Base-by-base conservation (phyloP, 2,113 vertebrate species). In the Pluvialis apricaria region DNA sequence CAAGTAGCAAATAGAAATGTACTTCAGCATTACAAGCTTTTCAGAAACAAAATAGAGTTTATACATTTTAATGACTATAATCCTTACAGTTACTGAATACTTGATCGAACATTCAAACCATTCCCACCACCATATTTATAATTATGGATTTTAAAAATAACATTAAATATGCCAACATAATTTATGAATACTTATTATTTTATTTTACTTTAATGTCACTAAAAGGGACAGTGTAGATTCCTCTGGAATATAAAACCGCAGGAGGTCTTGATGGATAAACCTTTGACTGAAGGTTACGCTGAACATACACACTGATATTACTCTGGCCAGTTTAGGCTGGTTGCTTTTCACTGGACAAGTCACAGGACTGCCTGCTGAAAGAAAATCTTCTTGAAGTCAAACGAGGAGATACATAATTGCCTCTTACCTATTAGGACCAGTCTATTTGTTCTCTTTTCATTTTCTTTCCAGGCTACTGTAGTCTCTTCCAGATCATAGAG, bases 401-500 rank as follows among this genome's bases (percentile, higher is more conserved):
- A 60, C 2, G 3, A 79, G 13, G 14, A 88, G 84, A 55, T 15
- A 34, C 0, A 0, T 18, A 2, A 70, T 66, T 79, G 78, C 34
- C 15, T 87, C 97, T 98, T 97, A 99, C 99, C 99, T 97, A 99
- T 99, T 94, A 99, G 97, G 75, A 99, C 98, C 64, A 99, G 96
- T 40, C 98, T 97, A 95, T 99, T 99, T 92, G 97, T 97, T 96
- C 98, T 98, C 36, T 98, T 97, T 70, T 98, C 96, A 9, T 98
- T 97, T 28, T 98, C 96, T 57, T 95, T 97, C 99, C 99, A 99
- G 29, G 82, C 96, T 94, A 99, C 98, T 10, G 98, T 96, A n/a
- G 98, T 99, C 92, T 99, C 99, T 96, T 99, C 99, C 83, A 99
- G 97, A 88, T 99, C 99, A 65, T 99, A 99, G 20, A 99, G 98